Conservation (phyloP, 2,888 invertebrate genomes). For the Drosophila yooni region DNA sequence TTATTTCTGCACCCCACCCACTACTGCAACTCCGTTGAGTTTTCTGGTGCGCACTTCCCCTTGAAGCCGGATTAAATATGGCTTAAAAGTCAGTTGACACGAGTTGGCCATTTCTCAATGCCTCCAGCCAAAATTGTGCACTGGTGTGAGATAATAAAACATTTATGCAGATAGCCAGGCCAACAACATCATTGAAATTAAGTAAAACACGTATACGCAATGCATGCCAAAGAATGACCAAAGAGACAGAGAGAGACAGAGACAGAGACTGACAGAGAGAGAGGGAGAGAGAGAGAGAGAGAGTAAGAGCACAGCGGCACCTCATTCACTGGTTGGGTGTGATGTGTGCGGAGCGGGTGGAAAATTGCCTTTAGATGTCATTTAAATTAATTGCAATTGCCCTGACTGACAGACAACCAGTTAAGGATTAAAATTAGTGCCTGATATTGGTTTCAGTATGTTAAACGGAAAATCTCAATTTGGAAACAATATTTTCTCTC, state of each 20-base stretch:
- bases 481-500: neutral
- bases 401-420: slow-evolving; percentile 23
- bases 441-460: slow-evolving; percentile 18
- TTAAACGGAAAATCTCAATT: slow-evolving; percentile 8
- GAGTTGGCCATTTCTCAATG: slow-evolving; percentile 75
- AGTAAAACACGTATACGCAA: slow-evolving; percentile 64
- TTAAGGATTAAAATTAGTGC: slow-evolving; percentile 27
- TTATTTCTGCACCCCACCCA: slow-evolving; percentile 31
- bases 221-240: slow-evolving; percentile 28
- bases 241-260: neutral
- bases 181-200: slow-evolving; percentile 72
- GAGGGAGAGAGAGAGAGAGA: neutral
- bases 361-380: slow-evolving; percentile 65
- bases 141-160: slow-evolving; percentile 76
- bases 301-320: neutral
- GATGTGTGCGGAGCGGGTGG: slow-evolving; percentile 6
- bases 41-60: slow-evolving; percentile 66
- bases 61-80: slow-evolving; percentile 74
- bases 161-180: slow-evolving; percentile 73
- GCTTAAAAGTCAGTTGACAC: slow-evolving; percentile 79
- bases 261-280: neutral
- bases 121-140: slow-evolving; percentile 57
- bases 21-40: slow-evolving; percentile 20
- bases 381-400: slow-evolving; percentile 64
- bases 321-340: slow-evolving; percentile 1